A percentile compares a stretch with the other conserved stretches of the same genome.
Evolutionary conservation across 2,888 invertebrate species (phyloP).

Genomic region (Xylocampa areola): DNA sequence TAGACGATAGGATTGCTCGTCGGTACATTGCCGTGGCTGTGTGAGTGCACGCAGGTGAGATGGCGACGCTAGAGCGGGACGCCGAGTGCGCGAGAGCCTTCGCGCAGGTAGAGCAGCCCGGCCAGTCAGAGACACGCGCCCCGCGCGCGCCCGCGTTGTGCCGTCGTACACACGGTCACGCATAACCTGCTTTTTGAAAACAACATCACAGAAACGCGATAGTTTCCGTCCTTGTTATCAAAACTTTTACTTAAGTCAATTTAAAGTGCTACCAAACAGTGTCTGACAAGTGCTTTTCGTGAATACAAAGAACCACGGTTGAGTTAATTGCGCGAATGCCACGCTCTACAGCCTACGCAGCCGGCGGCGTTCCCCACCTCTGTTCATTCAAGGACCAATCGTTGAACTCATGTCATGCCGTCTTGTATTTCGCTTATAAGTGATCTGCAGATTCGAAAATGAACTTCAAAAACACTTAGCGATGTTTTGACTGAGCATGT

Average conservation of each 20-base stretch:
- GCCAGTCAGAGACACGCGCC: slow-evolving; percentile 79
- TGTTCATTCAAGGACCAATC: slow-evolving; percentile 88
- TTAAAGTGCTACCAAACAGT: slow-evolving; percentile 47
- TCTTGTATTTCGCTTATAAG: slow-evolving; percentile 75
- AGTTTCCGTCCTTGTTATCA: slow-evolving; percentile 40
- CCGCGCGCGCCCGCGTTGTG: slow-evolving; percentile 80
- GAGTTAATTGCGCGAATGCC: slow-evolving; percentile 86
- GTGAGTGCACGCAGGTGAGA: slow-evolving; percentile 73
- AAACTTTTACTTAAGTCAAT: slow-evolving; percentile 30
- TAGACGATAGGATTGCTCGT: slow-evolving; percentile 48
- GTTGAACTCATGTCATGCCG: slow-evolving; percentile 84
- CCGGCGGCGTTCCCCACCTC: slow-evolving; percentile 86
- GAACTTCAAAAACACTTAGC: slow-evolving; percentile 66
- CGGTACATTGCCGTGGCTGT: slow-evolving; percentile 34
- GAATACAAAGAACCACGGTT: slow-evolving; percentile 56
- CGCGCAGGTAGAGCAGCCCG: slow-evolving; percentile 74
- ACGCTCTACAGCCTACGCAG: slow-evolving; percentile 87
- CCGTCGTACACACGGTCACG: slow-evolving; percentile 59
- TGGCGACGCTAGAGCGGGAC: slow-evolving; percentile 76
- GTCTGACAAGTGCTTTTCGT: slow-evolving; percentile 59
- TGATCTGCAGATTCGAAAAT: slow-evolving; percentile 77
- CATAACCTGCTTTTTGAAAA: slow-evolving; percentile 72
- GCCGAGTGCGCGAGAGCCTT: slow-evolving; percentile 69
- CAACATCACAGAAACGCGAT: slow-evolving; percentile 68
- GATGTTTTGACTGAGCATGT: slow-evolving; percentile 75